Evolutionary conservation across 1,140 invertebrate genomes (phyloP), one percentile per base, ranked within the genome.

Genomic region (Drosophila rufa): DNA sequence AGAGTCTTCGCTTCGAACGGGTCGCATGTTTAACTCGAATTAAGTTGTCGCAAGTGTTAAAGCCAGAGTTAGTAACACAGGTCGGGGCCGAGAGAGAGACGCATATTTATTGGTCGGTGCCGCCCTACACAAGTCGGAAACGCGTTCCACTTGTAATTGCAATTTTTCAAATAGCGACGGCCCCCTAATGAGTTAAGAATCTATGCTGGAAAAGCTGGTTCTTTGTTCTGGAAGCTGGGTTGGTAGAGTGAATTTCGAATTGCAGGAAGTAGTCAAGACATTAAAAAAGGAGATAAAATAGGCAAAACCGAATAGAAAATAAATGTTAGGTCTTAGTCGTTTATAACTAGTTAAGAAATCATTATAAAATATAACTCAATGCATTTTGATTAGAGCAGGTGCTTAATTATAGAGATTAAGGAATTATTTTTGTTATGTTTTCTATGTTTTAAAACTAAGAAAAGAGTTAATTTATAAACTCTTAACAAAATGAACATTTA

Each of bases 21-120:
- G 59, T 79, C 51, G 84, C 84, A 89, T 89, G 85, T 62, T 73
- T 71, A 47, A 55, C 56, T 53, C 79, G 71, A 89, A 89, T 84
- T 84, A 90, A 84, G 85, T 89, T 89, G 84, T 89, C 81, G 77
- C 85, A 75, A 90, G 84, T 83, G 83, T 82, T 79, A 75, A 61
- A 47, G 64, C 48, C 53, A 75, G 67, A 74, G 55, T 69, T 67
- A 33, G 42, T 50, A 42, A 36, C 53, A 38, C 17, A 17, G 47
- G 17, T 14, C 1, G 19, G 30, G 48, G 43, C 27, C 15, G 17
- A 55, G 25, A 77, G 17, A 55, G 25, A 77, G 64, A 60, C 48
- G 74, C 71, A 66, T 73, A 73, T 60, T 73, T 73, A 73, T 73
- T 59, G 53, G 53, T 30, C 46, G 69, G 53, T 50, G 68, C 69